phyloP scores from a whole-genome alignment of 2,888 invertebrate genomes.

The Bombylius major region DNA sequence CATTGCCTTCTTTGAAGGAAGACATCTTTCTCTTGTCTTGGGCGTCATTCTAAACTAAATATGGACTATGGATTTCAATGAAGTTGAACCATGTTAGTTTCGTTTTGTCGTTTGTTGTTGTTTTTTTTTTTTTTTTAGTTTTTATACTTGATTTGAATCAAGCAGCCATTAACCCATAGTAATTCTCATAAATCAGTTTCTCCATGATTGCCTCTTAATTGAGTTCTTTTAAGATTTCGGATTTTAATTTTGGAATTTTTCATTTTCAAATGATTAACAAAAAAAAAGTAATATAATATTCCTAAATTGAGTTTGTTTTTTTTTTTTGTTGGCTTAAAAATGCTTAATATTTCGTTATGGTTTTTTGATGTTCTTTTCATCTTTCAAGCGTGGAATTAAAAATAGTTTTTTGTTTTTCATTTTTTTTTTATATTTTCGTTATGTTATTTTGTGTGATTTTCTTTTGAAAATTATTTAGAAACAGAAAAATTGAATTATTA shows the following conservation, averaged over 20 bases:
- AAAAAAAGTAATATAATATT: no score
- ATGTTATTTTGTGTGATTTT: no score
- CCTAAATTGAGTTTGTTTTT: no score
- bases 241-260: not conserved
- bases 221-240: slow-evolving; percentile 5
- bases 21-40: slow-evolving; percentile 7
- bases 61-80: not conserved
- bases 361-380: not conserved
- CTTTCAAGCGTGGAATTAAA: not conserved
- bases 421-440: no score
- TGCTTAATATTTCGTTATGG: no score
- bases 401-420: no score
- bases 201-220: slow-evolving; percentile 11
- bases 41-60: slow-evolving; percentile 2
- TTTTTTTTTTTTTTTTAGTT: no score
- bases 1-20: not conserved
- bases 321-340: no score
- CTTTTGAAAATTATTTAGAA: no score
- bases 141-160: not conserved
- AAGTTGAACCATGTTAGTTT: not conserved
- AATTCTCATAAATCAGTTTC: slow-evolving; percentile 11
- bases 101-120: not conserved
- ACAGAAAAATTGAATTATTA: no score
- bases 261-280: not conserved
- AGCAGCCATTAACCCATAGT: not conserved